Conservation (phyloP, 2,888 invertebrate species). For the Drosophila nr. perissopoda region DNA sequence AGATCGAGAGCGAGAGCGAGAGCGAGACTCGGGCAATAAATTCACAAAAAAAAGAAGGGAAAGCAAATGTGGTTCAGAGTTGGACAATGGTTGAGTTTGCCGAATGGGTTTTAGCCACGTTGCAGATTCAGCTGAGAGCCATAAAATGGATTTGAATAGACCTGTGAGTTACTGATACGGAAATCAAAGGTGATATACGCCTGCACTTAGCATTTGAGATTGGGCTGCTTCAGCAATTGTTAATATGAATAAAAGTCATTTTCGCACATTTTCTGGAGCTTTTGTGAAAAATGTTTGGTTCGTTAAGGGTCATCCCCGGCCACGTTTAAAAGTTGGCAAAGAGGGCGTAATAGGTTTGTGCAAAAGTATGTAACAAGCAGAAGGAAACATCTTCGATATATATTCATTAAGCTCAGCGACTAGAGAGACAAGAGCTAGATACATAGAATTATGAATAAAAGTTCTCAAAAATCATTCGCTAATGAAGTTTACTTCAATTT, state of each 20-base stretch:
- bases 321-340: not conserved
- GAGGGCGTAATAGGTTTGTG: not conserved
- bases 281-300: not conserved
- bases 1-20: not conserved
- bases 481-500: not conserved
- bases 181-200: constrained; percentile 26
- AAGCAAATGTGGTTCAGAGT: constrained; percentile 18
- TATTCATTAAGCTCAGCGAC: not conserved
- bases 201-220: constrained; percentile 6
- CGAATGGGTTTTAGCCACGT: constrained; percentile 41
- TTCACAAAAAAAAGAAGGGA: constrained; percentile 3
- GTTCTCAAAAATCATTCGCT: too few relatives aligned
- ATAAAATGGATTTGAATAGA: constrained; percentile 39
- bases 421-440: too few relatives aligned
- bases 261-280: constrained; percentile 11
- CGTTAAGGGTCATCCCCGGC: not conserved
- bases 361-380: not conserved
- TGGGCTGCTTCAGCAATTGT: not conserved
- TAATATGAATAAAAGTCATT: constrained; percentile 12
- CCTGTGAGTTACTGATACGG: not conserved
- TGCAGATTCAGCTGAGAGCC: constrained; percentile 47
- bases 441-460: too few relatives aligned
- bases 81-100: constrained; percentile 3
- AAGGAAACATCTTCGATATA: not conserved
- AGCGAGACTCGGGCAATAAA: not conserved